phyloP scores from a whole-genome alignment of 2,113 vertebrate species.

The Seriola quinqueradiata region DNA sequence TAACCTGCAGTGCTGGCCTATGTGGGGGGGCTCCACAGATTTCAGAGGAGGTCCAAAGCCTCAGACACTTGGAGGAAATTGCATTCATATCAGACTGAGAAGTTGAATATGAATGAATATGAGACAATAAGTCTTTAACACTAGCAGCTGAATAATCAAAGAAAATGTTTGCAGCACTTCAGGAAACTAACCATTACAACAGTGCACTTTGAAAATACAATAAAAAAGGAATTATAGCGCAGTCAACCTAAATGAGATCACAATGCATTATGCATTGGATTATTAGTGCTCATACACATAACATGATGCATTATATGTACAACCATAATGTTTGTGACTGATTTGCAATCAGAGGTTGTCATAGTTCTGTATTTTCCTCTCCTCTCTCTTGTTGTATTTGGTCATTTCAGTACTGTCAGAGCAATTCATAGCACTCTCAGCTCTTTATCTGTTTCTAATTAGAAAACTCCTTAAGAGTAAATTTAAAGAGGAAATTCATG shows the following conservation, averaged over 20 bases:
- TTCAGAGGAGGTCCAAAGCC: constrained; percentile 28
- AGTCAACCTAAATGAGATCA: not conserved
- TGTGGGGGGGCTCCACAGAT: constrained; percentile 14
- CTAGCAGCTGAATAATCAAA: constrained; percentile 32
- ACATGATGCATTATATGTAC: not conserved
- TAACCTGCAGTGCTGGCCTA: constrained; percentile 52
- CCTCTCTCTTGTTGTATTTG: not conserved
- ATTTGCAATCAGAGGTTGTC: not conserved
- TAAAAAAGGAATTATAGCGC: constrained; percentile 1
- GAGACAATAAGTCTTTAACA: constrained; percentile 25
- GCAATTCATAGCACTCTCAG: not conserved
- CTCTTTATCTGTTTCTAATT: not conserved
- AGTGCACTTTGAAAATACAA: constrained; percentile 4
- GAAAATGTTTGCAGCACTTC: constrained; percentile 34
- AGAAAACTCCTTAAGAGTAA: not conserved
- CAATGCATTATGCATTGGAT: not conserved
- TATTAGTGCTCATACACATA: not conserved
- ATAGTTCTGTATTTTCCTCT: not conserved
- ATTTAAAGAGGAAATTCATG: not conserved
- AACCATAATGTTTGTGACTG: not conserved
- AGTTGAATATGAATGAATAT: not conserved
- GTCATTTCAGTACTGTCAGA: too few relatives aligned
- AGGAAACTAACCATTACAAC: constrained; percentile 1
- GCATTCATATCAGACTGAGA: not conserved
- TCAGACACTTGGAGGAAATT: constrained; percentile 32